These are phyloP conservation scores for Diuraphis noxia DNA, from an alignment of 1,140 invertebrate genomes.

Conservation along the genomic window DNA sequence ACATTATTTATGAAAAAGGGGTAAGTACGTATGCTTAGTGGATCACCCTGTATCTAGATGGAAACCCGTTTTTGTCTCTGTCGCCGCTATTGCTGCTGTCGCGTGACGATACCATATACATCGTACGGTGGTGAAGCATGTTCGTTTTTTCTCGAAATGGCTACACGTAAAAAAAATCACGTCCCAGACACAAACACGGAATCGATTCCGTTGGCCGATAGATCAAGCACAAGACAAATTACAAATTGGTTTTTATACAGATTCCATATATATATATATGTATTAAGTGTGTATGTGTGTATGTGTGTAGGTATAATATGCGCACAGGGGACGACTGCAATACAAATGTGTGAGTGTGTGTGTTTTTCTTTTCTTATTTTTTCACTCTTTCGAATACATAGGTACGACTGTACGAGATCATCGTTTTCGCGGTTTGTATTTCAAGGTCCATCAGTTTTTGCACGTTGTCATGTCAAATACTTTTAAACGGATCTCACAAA, in stretches of 20 bases:
- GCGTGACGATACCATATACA: neutral
- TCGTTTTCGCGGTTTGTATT: conserved; percentile 1
- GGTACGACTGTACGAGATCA: neutral
- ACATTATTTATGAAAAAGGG: too few relatives aligned
- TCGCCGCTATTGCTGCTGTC: neutral
- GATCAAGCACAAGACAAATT: conserved; percentile 51
- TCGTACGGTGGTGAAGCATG: conserved; percentile 26
- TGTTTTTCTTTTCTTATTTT: neutral
- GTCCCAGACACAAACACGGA: conserved; percentile 35
- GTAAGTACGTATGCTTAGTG: too few relatives aligned
- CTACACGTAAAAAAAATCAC: conserved; percentile 25
- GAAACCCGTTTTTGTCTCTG: conserved; percentile 38
- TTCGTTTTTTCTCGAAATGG: conserved; percentile 34
- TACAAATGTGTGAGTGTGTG: neutral
- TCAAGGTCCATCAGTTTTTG: neutral
- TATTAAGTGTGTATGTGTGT: neutral
- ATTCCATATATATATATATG: neutral
- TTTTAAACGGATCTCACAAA: neutral
- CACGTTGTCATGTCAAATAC: neutral
- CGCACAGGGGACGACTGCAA: neutral
- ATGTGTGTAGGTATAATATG: neutral
- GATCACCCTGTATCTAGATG: too few relatives aligned
- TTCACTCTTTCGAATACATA: neutral
- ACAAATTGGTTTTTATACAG: conserved; percentile 40
- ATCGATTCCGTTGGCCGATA: conserved; percentile 41